A percentile compares a stretch with the other conserved stretches of the same genome.
Evolutionary conservation across 2,113 vertebrate species (phyloP).

Genomic region (Nyctereutes procyonoides): DNA sequence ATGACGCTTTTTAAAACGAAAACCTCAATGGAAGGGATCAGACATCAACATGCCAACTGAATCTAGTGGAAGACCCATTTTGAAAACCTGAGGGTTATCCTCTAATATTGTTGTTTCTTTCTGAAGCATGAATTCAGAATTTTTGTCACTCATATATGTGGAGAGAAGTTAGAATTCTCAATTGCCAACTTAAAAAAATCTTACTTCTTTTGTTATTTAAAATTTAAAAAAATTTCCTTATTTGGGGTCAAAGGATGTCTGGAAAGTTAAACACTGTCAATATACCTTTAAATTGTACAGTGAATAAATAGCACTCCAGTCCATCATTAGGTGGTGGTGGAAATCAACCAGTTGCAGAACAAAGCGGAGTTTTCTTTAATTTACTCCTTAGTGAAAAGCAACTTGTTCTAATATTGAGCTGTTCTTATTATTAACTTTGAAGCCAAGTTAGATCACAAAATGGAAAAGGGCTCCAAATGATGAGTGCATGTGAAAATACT

Average conservation of each 20-base stretch:
- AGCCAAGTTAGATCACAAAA: not conserved
- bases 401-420: not conserved
- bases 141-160: not conserved
- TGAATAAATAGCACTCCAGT: not conserved
- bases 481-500: not conserved
- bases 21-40: not conserved
- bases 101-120: not conserved
- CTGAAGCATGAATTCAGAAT: conserved; percentile 21
- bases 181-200: not conserved
- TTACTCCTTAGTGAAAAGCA: not conserved
- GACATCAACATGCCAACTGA: not conserved
- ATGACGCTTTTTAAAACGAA: conserved; percentile 20
- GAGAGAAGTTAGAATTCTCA: not conserved
- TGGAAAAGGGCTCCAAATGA: not conserved
- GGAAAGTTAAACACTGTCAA: not conserved
- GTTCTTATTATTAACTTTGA: conserved; percentile 1
- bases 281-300: not conserved
- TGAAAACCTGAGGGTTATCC: not conserved
- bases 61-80: not conserved
- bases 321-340: not conserved
- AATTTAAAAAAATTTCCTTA: not conserved
- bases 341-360: not conserved
- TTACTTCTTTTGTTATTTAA: not conserved
- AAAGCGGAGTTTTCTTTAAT: not conserved
- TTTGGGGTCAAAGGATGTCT: not conserved